Conservation (phyloP, 30 jellyfish, hydroid and myxozoan genomes). For the Catostylus mosaicus region DNA sequence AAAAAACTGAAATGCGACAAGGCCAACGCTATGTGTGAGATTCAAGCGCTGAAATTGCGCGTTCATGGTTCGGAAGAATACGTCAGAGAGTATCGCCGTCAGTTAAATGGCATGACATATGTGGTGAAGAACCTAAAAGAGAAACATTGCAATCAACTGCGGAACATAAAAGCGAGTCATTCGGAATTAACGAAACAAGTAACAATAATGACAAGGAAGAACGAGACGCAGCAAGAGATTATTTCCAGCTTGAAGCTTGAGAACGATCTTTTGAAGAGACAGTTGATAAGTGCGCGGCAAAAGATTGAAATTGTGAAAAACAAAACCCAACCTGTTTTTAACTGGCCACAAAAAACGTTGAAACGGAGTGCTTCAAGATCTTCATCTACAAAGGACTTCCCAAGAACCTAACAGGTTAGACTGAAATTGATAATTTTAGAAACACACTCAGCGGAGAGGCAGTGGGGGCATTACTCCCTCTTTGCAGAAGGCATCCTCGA, state of each 20-base stretch:
- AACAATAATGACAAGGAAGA: not conserved
- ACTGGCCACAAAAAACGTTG: not conserved
- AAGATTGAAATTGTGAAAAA: not conserved
- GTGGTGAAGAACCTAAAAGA: constrained; percentile 2
- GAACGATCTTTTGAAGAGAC: constrained; percentile 21
- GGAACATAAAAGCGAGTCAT: not conserved
- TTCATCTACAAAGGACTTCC: not conserved
- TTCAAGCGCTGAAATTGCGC: constrained; percentile 23
- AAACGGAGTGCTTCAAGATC: not conserved
- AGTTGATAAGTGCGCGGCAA: not conserved
- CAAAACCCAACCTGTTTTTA: not conserved
- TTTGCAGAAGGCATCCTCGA: too few relatives aligned
- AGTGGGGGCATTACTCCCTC: too few relatives aligned
- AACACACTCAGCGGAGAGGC: too few relatives aligned
- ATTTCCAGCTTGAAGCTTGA: constrained; percentile 9
- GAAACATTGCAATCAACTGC: not conserved
- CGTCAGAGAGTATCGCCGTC: constrained; percentile 8
- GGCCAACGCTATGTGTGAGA: constrained; percentile 22
- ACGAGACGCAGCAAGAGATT: not conserved
- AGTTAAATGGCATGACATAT: constrained; percentile 7
- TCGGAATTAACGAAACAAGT: not conserved
- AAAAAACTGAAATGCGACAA: constrained; percentile 21
- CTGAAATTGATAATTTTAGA: too few relatives aligned
- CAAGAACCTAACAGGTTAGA: constrained; percentile 4
- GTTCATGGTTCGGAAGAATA: constrained; percentile 6